A percentile compares a stretch with the other conserved stretches of the same genome.
These are phyloP conservation scores for Caenorhabditis becei DNA, from an alignment of 2,888 invertebrate species.

Conservation along the genomic window DNA sequence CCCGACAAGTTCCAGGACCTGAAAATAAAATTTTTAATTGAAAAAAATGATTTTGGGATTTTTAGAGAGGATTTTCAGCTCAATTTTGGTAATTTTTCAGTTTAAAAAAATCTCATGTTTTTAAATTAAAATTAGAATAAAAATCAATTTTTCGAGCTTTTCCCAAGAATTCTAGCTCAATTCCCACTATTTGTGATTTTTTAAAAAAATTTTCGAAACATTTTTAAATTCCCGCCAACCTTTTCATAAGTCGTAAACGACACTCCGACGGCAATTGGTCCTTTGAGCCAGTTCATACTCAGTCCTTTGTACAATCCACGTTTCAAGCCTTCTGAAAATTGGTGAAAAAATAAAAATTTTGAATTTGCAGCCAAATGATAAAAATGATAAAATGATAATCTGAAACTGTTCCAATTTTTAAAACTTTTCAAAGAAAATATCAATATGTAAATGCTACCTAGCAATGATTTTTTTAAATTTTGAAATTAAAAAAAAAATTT, in stretches of 20 bases:
- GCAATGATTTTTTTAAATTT: background rate
- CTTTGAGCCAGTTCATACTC: slow-evolving; percentile 98
- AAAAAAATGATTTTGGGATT: background rate
- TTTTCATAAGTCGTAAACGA: slow-evolving; percentile 95
- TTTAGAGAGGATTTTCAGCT: background rate
- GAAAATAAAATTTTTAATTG: slow-evolving; percentile 7
- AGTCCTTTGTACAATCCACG: slow-evolving; percentile 97
- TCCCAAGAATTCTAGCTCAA: background rate
- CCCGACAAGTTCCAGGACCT: slow-evolving; percentile 50
- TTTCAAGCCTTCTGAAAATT: slow-evolving; percentile 87
- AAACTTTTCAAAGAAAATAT: too few relatives aligned
- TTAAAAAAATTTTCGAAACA: background rate
- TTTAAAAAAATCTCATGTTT: background rate
- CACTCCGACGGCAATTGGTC: slow-evolving; percentile 88
- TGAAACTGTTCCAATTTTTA: too few relatives aligned
- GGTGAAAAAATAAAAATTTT: too few relatives aligned
- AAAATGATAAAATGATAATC: too few relatives aligned
- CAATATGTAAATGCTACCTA: too few relatives aligned
- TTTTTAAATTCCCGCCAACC: background rate
- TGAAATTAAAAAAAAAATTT: background rate
- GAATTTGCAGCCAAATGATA: too few relatives aligned
- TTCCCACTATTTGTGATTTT: too few relatives aligned
- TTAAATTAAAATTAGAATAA: background rate
- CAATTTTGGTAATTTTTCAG: background rate
- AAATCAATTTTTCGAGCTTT: slow-evolving; percentile 14